phyloP scores from a whole-genome alignment of 1,140 invertebrate genomes.

The Hypsibius dujardini region DNA sequence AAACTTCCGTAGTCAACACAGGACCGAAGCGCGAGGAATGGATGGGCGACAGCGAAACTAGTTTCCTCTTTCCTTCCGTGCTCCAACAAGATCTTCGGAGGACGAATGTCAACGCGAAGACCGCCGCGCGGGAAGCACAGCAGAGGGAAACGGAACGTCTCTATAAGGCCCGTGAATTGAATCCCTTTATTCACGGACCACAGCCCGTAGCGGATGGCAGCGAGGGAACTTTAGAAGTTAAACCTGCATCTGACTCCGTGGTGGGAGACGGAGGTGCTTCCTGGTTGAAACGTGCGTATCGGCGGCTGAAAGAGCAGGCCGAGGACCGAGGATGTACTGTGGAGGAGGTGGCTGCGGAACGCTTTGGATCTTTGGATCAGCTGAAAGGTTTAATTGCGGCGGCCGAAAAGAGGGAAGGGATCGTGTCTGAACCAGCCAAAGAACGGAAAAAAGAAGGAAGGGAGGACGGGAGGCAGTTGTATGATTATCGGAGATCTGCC shows the following conservation, averaged over 20 bases:
- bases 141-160: background rate
- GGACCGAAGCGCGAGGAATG: background rate
- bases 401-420: slow-evolving; percentile 34
- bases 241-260: slow-evolving; percentile 19
- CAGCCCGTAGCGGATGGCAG: slow-evolving; percentile 59
- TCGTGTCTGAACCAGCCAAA: slow-evolving; percentile 11
- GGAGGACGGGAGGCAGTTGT: too few species aligned
- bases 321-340: slow-evolving; percentile 38
- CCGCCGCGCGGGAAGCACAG: background rate
- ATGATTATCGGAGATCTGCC: too few species aligned
- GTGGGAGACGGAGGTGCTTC: slow-evolving; percentile 34
- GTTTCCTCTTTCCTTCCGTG: slow-evolving; percentile 5
- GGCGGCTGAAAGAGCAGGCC: slow-evolving; percentile 42
- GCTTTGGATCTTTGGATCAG: slow-evolving; percentile 43
- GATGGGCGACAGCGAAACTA: background rate
- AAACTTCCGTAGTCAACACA: background rate
- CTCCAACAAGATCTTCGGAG: background rate
- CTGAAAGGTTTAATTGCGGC: slow-evolving; percentile 36
- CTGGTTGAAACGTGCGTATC: slow-evolving; percentile 42
- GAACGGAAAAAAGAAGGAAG: too few species aligned
- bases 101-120: background rate
- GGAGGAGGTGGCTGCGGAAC: slow-evolving; percentile 43
- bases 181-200: slow-evolving; percentile 70
- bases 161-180: slow-evolving; percentile 47
- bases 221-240: slow-evolving; percentile 26